Evolutionary conservation across 2,113 vertebrate genomes (phyloP).

Genomic region (Micromys minutus): DNA sequence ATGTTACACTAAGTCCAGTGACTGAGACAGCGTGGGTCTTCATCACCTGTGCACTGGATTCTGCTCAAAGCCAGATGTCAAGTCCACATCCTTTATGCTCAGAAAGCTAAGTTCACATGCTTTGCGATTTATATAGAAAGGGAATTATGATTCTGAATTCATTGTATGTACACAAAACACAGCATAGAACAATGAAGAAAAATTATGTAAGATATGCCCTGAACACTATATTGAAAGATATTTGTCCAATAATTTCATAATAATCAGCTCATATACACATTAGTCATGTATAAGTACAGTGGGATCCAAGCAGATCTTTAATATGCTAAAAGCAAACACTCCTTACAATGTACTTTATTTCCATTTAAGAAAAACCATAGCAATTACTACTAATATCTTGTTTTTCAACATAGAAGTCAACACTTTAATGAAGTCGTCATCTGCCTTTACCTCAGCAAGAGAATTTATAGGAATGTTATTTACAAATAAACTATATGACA

Average conservation of each 20-base stretch:
- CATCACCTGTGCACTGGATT: not conserved
- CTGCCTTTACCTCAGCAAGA: not conserved
- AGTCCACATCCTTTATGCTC: not conserved
- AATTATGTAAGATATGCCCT: not conserved
- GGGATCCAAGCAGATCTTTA: not conserved
- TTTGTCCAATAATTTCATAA: not conserved
- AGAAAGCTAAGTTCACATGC: not conserved
- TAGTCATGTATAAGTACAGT: not conserved
- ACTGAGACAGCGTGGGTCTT: not conserved
- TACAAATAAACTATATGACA: constrained; percentile 24
- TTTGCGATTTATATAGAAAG: not conserved
- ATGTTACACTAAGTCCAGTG: not conserved
- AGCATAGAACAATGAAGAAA: not conserved
- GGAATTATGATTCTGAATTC: not conserved
- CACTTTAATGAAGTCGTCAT: not conserved
- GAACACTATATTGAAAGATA: not conserved
- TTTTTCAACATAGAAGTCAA: not conserved
- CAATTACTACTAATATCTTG: not conserved
- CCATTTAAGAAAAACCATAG: not conserved
- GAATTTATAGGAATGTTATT: constrained; percentile 12
- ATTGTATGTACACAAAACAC: not conserved
- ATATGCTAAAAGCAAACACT: not conserved
- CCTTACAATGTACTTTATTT: not conserved
- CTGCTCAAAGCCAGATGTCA: not conserved
- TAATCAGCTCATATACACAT: not conserved